These are phyloP conservation scores for Iphiclides podalirius DNA, from an alignment of 2,888 invertebrate genomes.

Conservation along the genomic window DNA sequence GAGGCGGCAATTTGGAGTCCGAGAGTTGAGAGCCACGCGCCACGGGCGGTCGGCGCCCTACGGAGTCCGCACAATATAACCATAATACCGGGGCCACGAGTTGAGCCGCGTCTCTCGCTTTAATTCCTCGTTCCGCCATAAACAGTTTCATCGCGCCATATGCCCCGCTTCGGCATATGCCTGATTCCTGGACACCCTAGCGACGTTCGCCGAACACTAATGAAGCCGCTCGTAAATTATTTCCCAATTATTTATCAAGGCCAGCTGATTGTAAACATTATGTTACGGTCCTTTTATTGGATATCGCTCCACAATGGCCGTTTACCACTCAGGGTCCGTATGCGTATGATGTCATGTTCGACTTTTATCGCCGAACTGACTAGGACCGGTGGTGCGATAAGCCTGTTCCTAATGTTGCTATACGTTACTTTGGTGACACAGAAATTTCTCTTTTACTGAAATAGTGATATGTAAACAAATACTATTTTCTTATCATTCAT, in stretches of 20 bases:
- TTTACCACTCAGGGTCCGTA: no score
- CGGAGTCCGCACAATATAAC: conserved; percentile 53
- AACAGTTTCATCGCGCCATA: conserved; percentile 63
- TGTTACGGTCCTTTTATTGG: conserved; percentile 5
- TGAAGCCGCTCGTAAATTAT: conserved; percentile 37
- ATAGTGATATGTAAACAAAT: no score
- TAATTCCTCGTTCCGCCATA: conserved; percentile 54
- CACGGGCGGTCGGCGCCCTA: conserved; percentile 57
- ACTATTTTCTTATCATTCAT: no score
- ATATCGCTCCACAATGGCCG: background rate
- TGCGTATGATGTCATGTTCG: no score
- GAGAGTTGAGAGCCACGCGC: conserved; percentile 57
- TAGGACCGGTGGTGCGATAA: no score
- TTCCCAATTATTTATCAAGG: conserved; percentile 22
- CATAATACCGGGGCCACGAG: conserved; percentile 51
- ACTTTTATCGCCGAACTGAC: no score
- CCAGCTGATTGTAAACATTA: conserved; percentile 22
- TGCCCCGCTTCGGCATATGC: no score
- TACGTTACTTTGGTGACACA: no score
- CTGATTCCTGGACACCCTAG: conserved; percentile 51
- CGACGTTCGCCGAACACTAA: conserved; percentile 43
- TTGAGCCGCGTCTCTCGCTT: conserved; percentile 58
- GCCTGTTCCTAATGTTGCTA: no score
- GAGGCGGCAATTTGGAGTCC: conserved; percentile 56
- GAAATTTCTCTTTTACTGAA: no score